Evolutionary conservation across 2,113 vertebrate genomes (phyloP).

Genomic region (Apteryx mantelli): DNA sequence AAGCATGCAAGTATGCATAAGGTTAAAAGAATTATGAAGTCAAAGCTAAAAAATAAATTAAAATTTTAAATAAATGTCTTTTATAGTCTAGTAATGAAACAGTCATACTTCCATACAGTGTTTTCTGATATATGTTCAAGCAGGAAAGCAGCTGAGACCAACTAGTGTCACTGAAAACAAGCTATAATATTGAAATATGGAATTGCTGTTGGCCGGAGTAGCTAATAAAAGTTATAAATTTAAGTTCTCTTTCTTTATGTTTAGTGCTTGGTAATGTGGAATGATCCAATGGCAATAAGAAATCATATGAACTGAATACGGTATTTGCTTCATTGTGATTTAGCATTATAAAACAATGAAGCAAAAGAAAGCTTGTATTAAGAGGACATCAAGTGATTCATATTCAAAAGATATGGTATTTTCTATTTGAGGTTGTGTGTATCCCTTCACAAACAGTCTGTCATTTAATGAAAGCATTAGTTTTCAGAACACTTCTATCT

Average conservation of each 20-base stretch:
- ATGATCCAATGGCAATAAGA: neutral
- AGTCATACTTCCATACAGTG: neutral
- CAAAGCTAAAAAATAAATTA: neutral
- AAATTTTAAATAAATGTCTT: neutral
- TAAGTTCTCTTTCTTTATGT: constrained; percentile 8
- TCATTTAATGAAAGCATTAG: neutral
- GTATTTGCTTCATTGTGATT: neutral
- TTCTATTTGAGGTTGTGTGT: neutral
- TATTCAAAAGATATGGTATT: neutral
- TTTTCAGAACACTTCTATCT: neutral
- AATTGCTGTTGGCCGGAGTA: neutral
- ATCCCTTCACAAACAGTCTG: neutral
- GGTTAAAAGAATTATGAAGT: neutral
- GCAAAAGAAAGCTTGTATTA: neutral
- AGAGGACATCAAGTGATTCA: neutral
- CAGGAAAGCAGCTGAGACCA: constrained; percentile 30
- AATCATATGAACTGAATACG: neutral
- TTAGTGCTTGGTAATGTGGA: neutral
- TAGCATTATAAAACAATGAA: neutral
- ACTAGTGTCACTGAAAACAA: constrained; percentile 13
- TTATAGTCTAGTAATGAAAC: neutral
- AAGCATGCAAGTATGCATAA: neutral
- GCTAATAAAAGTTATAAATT: neutral
- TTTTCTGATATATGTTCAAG: constrained; percentile 10
- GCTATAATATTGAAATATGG: constrained; percentile 40